Evolutionary conservation across 2,797 vertebrate species (phyloP), one percentile per base, ranked within the genome.

Genomic region (Notamacropus eugenii): DNA sequence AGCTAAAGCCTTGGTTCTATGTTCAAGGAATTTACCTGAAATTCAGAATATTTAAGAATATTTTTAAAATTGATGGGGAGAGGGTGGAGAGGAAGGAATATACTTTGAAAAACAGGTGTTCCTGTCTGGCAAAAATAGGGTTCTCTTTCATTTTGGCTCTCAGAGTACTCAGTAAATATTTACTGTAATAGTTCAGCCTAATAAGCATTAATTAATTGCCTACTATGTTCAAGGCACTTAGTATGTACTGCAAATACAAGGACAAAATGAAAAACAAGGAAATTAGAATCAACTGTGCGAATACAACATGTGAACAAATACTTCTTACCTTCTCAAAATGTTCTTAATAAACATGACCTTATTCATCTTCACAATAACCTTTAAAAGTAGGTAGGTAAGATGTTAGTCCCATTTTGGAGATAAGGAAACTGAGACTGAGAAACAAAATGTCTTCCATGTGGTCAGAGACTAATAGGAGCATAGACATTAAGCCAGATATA

Each of bases 141-240:
- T 13, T 40, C 10, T 93, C 93, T 96, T n/a, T 94, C 28, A 29
- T 91, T 90, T 95, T 50, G 59, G 4, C 91, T 97, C 54, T 97
- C 92, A 92, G 54, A 55, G 54, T 94, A 92, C 62, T 62, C 13
- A 54, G 0, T 58, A 1, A 90, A 10, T 14, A 11, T 74, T 87
- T 92, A 54, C 87, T 74, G 31, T 40, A 31, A 90, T 24, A 9
- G 2, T 46, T 82, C 8, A 82, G 27, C 3, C 9, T 87, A 46
- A 27, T 87, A 87, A 50, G 22, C 8, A 40, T 82, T 24, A 46
- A 46, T 87, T 46, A 87, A 11, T 87, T 87, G 74, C 74, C 40
- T 87, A 3, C 74, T 87, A 12, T 87, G 74, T 50, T 87, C 74
- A 87, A 28, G 74, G 9, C 40, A 46, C 19, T 87, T 87, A 50